Evolutionary conservation across 2,888 invertebrate species (phyloP).

Genomic region (Agelastica alni): DNA sequence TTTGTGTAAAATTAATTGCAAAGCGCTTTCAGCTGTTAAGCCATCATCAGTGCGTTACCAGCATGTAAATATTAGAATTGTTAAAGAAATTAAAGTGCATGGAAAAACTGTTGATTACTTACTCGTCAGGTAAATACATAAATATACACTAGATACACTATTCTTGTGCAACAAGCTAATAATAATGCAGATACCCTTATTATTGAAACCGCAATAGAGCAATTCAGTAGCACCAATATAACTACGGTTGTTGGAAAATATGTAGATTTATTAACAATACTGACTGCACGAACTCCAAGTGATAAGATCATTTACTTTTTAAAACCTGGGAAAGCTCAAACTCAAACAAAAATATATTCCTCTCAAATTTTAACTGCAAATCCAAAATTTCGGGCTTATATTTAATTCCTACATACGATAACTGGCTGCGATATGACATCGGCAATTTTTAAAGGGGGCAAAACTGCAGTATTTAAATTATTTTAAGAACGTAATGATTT

Average conservation of each 20-base stretch:
- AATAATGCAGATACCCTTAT: background rate
- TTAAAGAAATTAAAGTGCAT: background rate
- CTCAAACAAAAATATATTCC: background rate
- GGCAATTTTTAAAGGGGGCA: background rate
- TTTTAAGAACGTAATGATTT: conserved; percentile 1
- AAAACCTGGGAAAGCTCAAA: background rate
- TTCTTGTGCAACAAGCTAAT: background rate
- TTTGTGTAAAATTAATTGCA: too few species aligned
- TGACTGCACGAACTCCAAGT: background rate
- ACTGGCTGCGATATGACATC: background rate
- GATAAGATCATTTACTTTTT: background rate
- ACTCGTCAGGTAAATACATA: too few species aligned
- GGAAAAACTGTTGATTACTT: too few species aligned
- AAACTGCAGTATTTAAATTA: conserved; percentile 10
- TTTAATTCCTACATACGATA: background rate
- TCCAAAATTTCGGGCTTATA: background rate
- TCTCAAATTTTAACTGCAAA: background rate
- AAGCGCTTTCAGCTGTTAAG: too few species aligned
- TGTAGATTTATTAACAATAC: background rate
- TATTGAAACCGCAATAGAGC: background rate
- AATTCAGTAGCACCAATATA: background rate
- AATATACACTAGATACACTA: too few species aligned
- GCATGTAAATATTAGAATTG: too few species aligned
- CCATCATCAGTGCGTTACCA: too few species aligned
- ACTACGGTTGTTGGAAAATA: background rate